A percentile compares a stretch with the other conserved stretches of the same genome.
phyloP scores from a whole-genome alignment of 1,140 invertebrate species.

The Steinernema feltiae region DNA sequence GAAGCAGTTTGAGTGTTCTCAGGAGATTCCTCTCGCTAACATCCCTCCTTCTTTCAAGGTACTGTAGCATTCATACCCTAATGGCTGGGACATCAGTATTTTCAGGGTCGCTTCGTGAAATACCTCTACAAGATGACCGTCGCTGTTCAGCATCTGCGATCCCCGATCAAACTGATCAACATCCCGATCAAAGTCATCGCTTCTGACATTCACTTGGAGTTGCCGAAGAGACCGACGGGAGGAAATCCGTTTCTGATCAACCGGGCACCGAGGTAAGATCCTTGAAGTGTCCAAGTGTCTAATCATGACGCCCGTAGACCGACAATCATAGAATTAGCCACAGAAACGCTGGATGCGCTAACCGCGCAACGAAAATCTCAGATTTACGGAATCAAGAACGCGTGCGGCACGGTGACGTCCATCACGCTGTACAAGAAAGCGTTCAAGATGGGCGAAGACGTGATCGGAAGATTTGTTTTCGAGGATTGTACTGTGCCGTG shows the following conservation, averaged over 20 bases:
- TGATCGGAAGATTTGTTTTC: slow-evolving; percentile 34
- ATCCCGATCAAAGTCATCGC: slow-evolving; percentile 33
- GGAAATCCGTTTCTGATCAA: slow-evolving; percentile 46
- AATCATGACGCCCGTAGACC: too few species aligned
- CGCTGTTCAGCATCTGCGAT: slow-evolving; percentile 53
- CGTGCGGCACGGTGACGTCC: slow-evolving; percentile 35
- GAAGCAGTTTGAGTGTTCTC: slow-evolving; percentile 34
- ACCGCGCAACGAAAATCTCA: slow-evolving; percentile 34
- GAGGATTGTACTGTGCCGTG: slow-evolving; percentile 36
- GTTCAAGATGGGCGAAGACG: slow-evolving; percentile 53
- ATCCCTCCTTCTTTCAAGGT: slow-evolving; percentile 21
- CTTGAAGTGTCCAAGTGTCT: too few species aligned
- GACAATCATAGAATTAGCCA: slow-evolving; percentile 20
- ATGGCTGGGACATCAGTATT: too few species aligned
- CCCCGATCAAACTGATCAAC: slow-evolving; percentile 47
- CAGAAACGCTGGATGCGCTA: slow-evolving; percentile 37
- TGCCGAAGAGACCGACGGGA: slow-evolving; percentile 8
- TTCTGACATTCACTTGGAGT: slow-evolving; percentile 19
- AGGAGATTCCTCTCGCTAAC: slow-evolving; percentile 4
- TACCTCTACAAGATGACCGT: slow-evolving; percentile 49
- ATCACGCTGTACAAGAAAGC: slow-evolving; percentile 50
- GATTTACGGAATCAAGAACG: slow-evolving; percentile 45
- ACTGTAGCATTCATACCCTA: too few species aligned
- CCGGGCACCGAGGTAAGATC: slow-evolving; percentile 33
- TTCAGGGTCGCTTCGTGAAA: slow-evolving; percentile 47